Base-by-base conservation (phyloP, 2,888 invertebrate genomes). In the Dendrolimus pini region DNA sequence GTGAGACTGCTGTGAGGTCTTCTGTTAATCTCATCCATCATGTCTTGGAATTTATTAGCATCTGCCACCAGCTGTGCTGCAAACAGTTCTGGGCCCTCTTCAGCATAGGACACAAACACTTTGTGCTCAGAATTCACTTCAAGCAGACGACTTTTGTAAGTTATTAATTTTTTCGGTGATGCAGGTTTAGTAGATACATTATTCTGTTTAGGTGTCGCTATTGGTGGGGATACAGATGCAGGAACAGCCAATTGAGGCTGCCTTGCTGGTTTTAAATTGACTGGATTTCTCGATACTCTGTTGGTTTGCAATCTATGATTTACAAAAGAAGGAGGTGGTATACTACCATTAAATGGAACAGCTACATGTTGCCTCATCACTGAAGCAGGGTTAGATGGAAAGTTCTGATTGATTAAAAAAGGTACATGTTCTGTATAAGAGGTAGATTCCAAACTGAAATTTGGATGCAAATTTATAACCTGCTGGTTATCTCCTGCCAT, bases 41-140 rank as follows among this genome's bases (percentile, higher is more conserved):
- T 92, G n/a, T 90, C 88, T 55, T 93, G 92, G 12, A 96, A 78
- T 63, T 91, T 91, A 12, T 91, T 88, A 63, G 92, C 92, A 65
- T 92, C 92, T 55, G 91, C 88, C 68, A 92, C 91, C 41, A 96
- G 78, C 70, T 96, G 96, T 7, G 96, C 93, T 41, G 95, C 95
- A 84, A 96, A 96, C 58, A 94, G 85, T 62, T 93, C 93, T 7
- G 96, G 96, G 0, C 96, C 96, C 72, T 96, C 96, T 69, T 95
- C 95, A 14, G 96, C 94, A 78, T 92, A 94, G 18, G 96, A 95
- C 1, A 96, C 93, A 74, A 92, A 93, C 0, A 95, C 95, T 67
- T 93, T 92, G 69, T 96, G 94, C 62, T 91, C 91, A 0, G 92
- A 91, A 56, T 85, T 82, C 0, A 78, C 72, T 74, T 91, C 91